These are phyloP conservation scores for Petrocephalus microphthalmus DNA, from an alignment of 2,113 vertebrate genomes.

Conservation along the genomic window DNA sequence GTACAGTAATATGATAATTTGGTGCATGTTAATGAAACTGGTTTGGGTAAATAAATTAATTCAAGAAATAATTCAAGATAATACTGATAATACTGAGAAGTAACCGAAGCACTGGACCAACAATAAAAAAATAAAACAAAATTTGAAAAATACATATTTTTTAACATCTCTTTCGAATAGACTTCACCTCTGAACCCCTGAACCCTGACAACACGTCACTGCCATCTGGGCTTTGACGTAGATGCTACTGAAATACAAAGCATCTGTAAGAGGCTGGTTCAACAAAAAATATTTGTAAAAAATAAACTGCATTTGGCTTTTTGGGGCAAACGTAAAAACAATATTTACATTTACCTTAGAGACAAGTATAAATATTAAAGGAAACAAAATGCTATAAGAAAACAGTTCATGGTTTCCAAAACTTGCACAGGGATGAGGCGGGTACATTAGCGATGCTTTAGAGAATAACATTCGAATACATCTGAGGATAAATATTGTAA, in stretches of 20 bases:
- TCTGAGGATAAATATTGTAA: background rate
- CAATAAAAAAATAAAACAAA: background rate
- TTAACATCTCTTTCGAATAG: background rate
- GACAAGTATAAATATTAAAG: background rate
- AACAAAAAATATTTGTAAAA: background rate
- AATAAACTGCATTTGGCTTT: background rate
- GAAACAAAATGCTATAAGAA: background rate
- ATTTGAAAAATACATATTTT: background rate
- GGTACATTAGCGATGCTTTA: background rate
- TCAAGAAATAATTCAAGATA: background rate
- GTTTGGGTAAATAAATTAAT: background rate
- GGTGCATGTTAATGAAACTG: background rate
- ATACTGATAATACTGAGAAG: background rate
- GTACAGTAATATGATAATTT: background rate
- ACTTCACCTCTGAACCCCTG: background rate
- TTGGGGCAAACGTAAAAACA: background rate
- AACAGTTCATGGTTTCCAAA: background rate
- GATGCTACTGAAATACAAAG: background rate
- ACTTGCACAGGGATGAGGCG: background rate
- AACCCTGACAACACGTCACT: conserved; percentile 20
- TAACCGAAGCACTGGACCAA: background rate
- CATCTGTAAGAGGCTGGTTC: background rate
- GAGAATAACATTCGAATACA: background rate
- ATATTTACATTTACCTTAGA: background rate
- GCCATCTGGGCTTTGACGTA: conserved; percentile 31